Evolutionary conservation across 2,113 vertebrate species (phyloP).

Genomic region (Phaethon lepturus): DNA sequence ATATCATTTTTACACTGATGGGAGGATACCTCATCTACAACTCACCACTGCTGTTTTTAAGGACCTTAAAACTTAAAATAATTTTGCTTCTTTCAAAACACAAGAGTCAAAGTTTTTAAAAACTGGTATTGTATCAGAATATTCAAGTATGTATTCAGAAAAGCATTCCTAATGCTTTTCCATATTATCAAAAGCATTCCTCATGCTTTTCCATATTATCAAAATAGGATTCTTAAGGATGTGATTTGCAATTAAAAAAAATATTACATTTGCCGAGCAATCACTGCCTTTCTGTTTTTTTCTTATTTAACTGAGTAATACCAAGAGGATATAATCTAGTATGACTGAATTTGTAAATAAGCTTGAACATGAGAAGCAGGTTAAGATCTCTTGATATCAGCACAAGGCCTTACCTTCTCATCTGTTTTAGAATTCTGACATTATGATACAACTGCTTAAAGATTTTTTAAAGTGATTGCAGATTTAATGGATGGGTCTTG

Average conservation of each 20-base stretch:
- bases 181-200: neutral
- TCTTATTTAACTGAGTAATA: neutral
- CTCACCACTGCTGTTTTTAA: neutral
- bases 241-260: too few relatives aligned
- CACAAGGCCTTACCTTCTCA: neutral
- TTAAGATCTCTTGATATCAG: neutral
- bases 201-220: neutral
- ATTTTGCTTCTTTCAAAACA: neutral
- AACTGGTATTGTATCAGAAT: neutral
- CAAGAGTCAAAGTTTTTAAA: neutral
- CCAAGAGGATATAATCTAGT: neutral
- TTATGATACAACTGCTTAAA: neutral
- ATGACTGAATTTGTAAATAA: neutral
- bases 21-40: neutral
- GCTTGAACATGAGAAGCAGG: neutral
- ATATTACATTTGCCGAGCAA: neutral
- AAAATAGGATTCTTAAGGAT: neutral
- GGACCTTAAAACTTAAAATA: neutral
- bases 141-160: neutral
- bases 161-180: neutral
- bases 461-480: neutral
- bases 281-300: neutral
- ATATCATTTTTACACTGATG: neutral
- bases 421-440: neutral
- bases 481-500: neutral